Base-by-base conservation (phyloP, 2,888 invertebrate species). In the Cantharis lateralis region DNA sequence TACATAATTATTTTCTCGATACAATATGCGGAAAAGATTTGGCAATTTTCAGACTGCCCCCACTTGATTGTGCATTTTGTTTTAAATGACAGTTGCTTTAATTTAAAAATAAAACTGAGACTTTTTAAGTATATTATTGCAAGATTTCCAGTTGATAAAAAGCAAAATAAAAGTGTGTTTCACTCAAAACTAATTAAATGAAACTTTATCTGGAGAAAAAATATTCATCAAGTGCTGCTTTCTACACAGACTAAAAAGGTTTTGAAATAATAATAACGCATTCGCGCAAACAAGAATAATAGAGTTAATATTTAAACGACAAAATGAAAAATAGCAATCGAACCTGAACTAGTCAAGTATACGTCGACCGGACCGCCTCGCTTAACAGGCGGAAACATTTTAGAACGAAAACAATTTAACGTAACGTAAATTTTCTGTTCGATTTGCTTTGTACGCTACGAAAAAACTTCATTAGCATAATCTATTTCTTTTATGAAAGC, bases 341-440 rank as follows among this genome's bases (percentile, higher is more conserved):
- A 92, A 95, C 95, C 95, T 95, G 95, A 95, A 89, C 94, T 94
- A 89, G 94, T 95, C 89, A 95, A 92, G 91, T 95, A 95, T 87
- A 95, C 93, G 90, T 95, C 95, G 89, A 93, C 92, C 89, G 92
- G 91, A 89, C 93, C 93, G 88, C 95, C 95, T 88, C 95, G 91
- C 91, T 94, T 94, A 89, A 95, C 92, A 82, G 95, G 92, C 86
- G 95, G 95, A 87, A 95, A 93, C 88, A 93, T 91, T 91, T 95
- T 95, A 88, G 94, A 92, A 88, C 94, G 92, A 88, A 91, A 90
- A 87, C 93, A 93, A 89, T 92, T 92, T 91, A 95, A 90, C 88
- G 92, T 91, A 87, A 91, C 90, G 88, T 91, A 91, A 89, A 95
- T 90, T 87, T 92, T 93, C 88, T 91, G 92, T 92, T 95, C 95